These are phyloP conservation scores for Helicoverpa zea DNA, from an alignment of 1,140 invertebrate species.

Conservation along the genomic window DNA sequence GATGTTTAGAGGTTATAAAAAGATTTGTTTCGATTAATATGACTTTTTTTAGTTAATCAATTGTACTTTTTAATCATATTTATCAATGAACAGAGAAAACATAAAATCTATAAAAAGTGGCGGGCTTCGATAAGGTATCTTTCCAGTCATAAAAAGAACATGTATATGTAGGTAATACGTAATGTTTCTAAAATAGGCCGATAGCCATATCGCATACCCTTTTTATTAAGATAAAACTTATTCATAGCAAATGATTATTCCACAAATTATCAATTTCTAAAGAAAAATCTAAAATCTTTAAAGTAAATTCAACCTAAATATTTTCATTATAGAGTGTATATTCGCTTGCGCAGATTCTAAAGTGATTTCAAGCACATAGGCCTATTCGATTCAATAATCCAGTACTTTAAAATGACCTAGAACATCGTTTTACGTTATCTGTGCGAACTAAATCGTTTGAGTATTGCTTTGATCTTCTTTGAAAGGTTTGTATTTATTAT, in stretches of 20 bases:
- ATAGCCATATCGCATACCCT: background rate
- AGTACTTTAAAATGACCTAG: slow-evolving; percentile 38
- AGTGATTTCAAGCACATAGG: slow-evolving; percentile 24
- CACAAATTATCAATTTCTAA: background rate
- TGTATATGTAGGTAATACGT: background rate
- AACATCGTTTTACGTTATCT: slow-evolving; percentile 22
- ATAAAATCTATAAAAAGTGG: too few species aligned
- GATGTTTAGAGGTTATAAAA: background rate
- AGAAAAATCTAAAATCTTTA: too few species aligned
- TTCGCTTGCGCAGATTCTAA: background rate
- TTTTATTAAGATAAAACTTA: slow-evolving; percentile 12
- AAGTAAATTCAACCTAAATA: background rate
- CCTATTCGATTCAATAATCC: slow-evolving; percentile 24
- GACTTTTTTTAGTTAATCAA: background rate
- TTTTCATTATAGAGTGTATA: background rate
- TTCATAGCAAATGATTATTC: slow-evolving; percentile 2
- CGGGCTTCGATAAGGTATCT: background rate
- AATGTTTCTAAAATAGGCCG: slow-evolving; percentile 2
- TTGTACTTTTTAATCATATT: too few species aligned
- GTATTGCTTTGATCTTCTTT: slow-evolving; percentile 32
- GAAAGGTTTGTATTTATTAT: slow-evolving; percentile 29
- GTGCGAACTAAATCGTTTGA: slow-evolving; percentile 22
- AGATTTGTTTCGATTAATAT: background rate
- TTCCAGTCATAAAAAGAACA: background rate
- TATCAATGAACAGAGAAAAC: too few species aligned